These are phyloP conservation scores for Lacanobia wlatinum DNA, from an alignment of 2,888 invertebrate genomes.

Conservation along the genomic window DNA sequence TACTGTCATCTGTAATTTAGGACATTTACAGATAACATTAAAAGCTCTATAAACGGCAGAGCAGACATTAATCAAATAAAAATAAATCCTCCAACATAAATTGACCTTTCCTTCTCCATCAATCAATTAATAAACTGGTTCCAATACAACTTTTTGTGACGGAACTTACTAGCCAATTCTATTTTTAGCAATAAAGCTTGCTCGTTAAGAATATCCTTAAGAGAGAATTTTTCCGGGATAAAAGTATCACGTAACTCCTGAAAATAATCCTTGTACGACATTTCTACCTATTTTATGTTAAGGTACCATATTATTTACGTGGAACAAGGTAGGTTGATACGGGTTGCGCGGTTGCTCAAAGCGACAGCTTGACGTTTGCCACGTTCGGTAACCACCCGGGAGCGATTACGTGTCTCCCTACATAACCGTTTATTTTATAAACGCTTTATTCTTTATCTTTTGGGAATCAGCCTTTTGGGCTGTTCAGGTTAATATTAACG, in stretches of 20 bases:
- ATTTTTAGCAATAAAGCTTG: background rate
- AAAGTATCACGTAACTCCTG: constrained; percentile 22
- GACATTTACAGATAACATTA: background rate
- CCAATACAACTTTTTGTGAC: background rate
- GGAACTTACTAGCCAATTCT: background rate
- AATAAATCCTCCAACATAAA: background rate
- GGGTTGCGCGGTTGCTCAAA: constrained; percentile 57
- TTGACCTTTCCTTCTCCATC: constrained; percentile 3
- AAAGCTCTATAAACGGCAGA: background rate
- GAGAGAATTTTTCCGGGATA: background rate
- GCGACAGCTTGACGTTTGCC: constrained; percentile 62
- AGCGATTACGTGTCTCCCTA: constrained; percentile 55
- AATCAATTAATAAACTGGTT: constrained; percentile 2
- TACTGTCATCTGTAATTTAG: background rate
- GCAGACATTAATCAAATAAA: background rate
- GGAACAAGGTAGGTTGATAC: constrained; percentile 58
- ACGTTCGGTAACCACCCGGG: constrained; percentile 52
- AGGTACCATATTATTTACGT: constrained; percentile 51
- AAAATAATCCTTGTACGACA: constrained; percentile 31
- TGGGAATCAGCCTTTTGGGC: constrained; percentile 44
- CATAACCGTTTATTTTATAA: constrained; percentile 58
- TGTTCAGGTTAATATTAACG: constrained; percentile 46
- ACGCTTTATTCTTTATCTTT: constrained; percentile 55
- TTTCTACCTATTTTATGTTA: constrained; percentile 28
- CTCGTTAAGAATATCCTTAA: constrained; percentile 2